These are phyloP conservation scores for Semotilus atromaculatus DNA, from an alignment of 2,797 vertebrate species.

Conservation along the genomic window DNA sequence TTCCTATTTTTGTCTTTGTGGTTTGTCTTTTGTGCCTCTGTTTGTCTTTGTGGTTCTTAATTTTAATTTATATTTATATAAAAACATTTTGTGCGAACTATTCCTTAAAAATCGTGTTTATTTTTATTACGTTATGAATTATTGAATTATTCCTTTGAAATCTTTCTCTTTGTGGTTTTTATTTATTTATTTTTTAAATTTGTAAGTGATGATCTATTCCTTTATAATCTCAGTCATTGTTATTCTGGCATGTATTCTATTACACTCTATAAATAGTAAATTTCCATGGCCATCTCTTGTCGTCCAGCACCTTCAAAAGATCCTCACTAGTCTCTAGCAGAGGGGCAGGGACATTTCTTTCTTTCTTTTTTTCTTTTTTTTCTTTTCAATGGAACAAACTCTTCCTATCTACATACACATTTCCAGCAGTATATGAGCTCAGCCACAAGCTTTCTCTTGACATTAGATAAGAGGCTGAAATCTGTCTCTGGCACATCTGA, in stretches of 20 bases:
- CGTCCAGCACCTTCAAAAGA: slow-evolving; percentile 6
- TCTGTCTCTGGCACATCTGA: slow-evolving; percentile 13
- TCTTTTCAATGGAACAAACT: not conserved
- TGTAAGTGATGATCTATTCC: not conserved
- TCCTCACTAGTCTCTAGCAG: slow-evolving; percentile 11
- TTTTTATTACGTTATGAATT: too few relatives aligned
- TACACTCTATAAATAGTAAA: not conserved
- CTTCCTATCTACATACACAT: slow-evolving; percentile 18
- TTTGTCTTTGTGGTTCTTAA: too few relatives aligned
- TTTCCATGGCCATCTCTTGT: not conserved
- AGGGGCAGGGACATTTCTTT: slow-evolving; percentile 3
- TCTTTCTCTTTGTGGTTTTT: not conserved
- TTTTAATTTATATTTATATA: too few relatives aligned
- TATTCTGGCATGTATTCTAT: not conserved
- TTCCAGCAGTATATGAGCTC: slow-evolving; percentile 16
- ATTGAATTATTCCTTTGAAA: too few relatives aligned
- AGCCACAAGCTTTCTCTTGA: slow-evolving; percentile 42
- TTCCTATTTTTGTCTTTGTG: too few relatives aligned
- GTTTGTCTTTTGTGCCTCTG: too few relatives aligned
- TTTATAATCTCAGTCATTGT: not conserved
- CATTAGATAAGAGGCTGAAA: slow-evolving; percentile 45
- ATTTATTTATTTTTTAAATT: too few relatives aligned
- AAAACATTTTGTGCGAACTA: too few relatives aligned
- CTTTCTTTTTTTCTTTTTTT: not conserved
- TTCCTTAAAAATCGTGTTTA: too few relatives aligned